Base-by-base conservation (phyloP, 30 jellyfish, hydroid and myxozoan genomes). In the Turritopsis rubra region DNA sequence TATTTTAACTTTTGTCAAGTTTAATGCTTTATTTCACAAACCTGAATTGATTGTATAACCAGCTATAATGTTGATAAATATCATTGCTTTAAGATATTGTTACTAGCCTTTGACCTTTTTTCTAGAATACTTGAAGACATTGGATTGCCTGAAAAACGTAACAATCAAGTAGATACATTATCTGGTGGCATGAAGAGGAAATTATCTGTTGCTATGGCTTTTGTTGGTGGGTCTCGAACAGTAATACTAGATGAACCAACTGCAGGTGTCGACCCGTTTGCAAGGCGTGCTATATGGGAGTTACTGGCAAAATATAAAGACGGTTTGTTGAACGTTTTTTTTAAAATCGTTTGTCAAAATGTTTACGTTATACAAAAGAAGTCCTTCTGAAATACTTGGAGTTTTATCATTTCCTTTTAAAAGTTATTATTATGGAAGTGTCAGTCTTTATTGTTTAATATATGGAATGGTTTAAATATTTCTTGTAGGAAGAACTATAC, bases 101-200 rank as follows among this genome's bases (percentile, higher is more conserved):
- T 27, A 68, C 21, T 18, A 68, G 28, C 19, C 23, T 19, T 7
- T 68, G 28, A 68, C 19, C n/a, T 5, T 29, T 65, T 83, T 87
- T 79, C 7, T 53, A 92, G 99, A 54, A 88, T 93, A 5, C 82
- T 93, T 0, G 96, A 93, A 72, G 96, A 93, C 79, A 83, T 93
- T 20, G 96, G 78, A 17, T 75, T 93, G 87, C 99, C 96, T 27
- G 86, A 85, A 52, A 93, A 93, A 72, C 84, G 96, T 13, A 68
- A 85, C 81, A 81, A 85, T 26, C 54, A 60, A 17, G 99, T 93
- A 8, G 96, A 89, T 79, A 79, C 99, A 26, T 90, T 93, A 29
- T 93, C 99, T 26, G 99, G 99, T 54, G 99, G 99, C 21, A 93
- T 93, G 99, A 88, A 93, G 85, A 72, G 99, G 68, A 93, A 87